Base-by-base conservation (phyloP, 2,888 invertebrate genomes). In the Tachystola acroxantha region DNA sequence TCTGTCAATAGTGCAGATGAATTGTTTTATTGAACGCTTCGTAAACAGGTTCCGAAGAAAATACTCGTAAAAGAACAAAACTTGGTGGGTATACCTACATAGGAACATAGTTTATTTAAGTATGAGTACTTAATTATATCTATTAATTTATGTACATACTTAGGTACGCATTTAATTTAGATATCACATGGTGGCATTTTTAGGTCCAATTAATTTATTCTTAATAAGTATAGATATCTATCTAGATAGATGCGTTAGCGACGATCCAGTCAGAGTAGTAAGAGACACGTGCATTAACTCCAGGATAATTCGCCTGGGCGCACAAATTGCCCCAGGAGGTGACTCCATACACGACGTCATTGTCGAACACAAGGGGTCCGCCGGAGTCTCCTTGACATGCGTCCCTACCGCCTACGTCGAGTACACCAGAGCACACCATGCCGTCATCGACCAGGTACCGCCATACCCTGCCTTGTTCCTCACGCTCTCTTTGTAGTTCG, bases 341-440 rank as follows among this genome's bases (percentile, higher is more conserved):
- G 1, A 33, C 12, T 2, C 33, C 33, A 7, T 19, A 16, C 1
- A 33, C 16, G 2, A 33, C 10, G 5, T 33, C 11, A 2, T 3
- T 1, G 5, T 25, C 2, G 27, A 71, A 40, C 32, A 58, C 63
- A 39, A 78, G 48, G 36, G 78, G 75, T 32, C 78, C 78, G 22
- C 77, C 78, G 39, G 69, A 67, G 57, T 78, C 78, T 37, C 70
- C 76, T 62, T 70, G 57, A 37, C 58, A 58, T 7, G 50, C 43
- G 33, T 50, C 58, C 13, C 36, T 35, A 50, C 67, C 67, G 1
- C 43, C 51, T 5, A 65, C 45, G 19, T 77, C 61, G 4, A 73
- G 44, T 10, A 67, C 32, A 13, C 82, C 82, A 5, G 80, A 69
- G 50, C 82, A 82, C 36, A 81, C 34, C 80, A 82, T 81, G 36